Evolutionary conservation across 2,888 invertebrate species (phyloP), one percentile per base, ranked within the genome.

Genomic region (Clanis bilineata): DNA sequence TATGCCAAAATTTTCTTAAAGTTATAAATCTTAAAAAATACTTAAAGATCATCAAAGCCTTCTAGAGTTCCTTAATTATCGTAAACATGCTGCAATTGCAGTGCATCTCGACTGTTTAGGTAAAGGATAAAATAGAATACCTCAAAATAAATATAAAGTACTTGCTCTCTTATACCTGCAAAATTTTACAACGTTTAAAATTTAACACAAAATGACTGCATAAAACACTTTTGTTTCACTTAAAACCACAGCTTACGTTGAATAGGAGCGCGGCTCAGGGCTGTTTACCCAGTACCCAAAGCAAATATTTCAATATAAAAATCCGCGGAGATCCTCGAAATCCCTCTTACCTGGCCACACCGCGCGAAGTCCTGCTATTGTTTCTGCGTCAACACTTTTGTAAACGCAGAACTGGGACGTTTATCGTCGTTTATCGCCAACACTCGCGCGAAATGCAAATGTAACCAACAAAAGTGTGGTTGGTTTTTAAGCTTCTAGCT

Each of bases 351-450:
- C 32, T 51, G 51, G 32, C 43, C 32, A 45, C 43, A 54, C 38
- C 12, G 18, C 12, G 56, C 44, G 64, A 61, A 77, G 81, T 82
- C 83, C 85, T 84, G 68, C 66, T 62, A 74, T 85, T 85, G 84
- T 84, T 75, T 76, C 65, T 69, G 73, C 78, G 84, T 82, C 83
- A 81, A 82, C 83, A 80, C 82, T 85, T 83, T 74, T 73, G 77
- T 76, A 80, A 81, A 83, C 77, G 79, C 77, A 72, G 71, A 79
- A 82, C 54, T 57, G 43, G 57, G 57, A 54, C 60, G 57, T 22
- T 43, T 51, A 59, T 59, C 56, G 56, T 56, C 38, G 18, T 38
- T 56, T 56, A 59, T 39, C 32, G 59, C 38, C 44, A 23, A 38
- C 28, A 51, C 32, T 55, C 25, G 23, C 32, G 59, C 25, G 41